Base-by-base conservation (phyloP, 2,797 vertebrate genomes). In the Loris lydekkerianus region DNA sequence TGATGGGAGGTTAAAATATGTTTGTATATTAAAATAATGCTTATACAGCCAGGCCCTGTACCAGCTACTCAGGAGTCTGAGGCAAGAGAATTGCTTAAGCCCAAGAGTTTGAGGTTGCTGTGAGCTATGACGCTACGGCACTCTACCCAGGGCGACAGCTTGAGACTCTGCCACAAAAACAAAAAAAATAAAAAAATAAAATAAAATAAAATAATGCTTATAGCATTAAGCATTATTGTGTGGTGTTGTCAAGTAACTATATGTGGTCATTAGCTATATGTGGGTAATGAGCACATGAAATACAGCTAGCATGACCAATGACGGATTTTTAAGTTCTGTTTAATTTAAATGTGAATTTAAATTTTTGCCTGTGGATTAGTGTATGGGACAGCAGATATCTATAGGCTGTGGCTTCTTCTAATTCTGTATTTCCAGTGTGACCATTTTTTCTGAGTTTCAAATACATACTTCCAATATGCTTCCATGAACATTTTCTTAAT, bases 311-410 rank as follows among this genome's bases (percentile, higher is more conserved):
- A 10, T 69, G 86, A 77, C 34, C 11, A 88, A 29, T 43, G 21
- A 75, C 23, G 15, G 70, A 43, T 70, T 75, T 84, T 94, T n/a
- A 75, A 78, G 18, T 76, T 81, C 82, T 67, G 31, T 34, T 70
- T 81, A 76, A 82, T 81, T 90, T 86, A 93, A 94, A 78, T 91
- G 53, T 27, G 76, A 91, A 85, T 94, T 93, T 91, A 96, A 82
- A 86, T 69, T 61, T n/a, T 7, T 6, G 72, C 10, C 29, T 53
- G 4, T n/a, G n/a, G 11, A 21, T 21, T 61, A 53, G 9, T 81
- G 7, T 73, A 61, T 46, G 15, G 11, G 34, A 65, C 17, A 78
- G 21, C 31, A 25, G 65, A 21, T 67, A 72, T 60, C 23, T 53
- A 40, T 56, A 61, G 63, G 40, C 61, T 90, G 27, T 87, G 61